A percentile compares a stretch with the other conserved stretches of the same genome.
These are phyloP conservation scores for Vulpes ferrilata DNA, from an alignment of 2,113 vertebrate genomes.

Conservation along the genomic window DNA sequence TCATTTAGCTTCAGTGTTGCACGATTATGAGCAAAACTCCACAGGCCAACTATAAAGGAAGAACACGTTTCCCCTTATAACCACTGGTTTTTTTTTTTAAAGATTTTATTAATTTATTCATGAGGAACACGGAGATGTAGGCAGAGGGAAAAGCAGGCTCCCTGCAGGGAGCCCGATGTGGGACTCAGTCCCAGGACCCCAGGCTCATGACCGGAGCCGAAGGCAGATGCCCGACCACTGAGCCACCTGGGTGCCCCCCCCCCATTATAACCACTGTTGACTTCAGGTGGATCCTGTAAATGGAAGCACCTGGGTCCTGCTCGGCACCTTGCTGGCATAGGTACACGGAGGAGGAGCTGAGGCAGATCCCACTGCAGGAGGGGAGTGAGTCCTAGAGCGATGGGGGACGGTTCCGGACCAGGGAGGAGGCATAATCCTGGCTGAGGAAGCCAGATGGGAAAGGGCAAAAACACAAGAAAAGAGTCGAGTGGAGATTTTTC, in stretches of 20 bases:
- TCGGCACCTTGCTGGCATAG: too few relatives aligned
- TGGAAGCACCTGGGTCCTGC: accelerated
- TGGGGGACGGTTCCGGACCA: background rate
- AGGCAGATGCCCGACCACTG: too few relatives aligned
- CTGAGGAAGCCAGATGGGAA: background rate
- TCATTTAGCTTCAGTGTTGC: background rate
- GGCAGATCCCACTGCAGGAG: background rate
- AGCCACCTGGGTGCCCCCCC: too few relatives aligned
- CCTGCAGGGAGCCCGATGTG: too few relatives aligned
- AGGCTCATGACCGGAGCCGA: too few relatives aligned
- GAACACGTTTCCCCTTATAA: accelerated
- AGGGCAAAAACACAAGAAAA: background rate
- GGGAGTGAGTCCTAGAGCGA: background rate
- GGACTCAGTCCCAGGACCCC: too few relatives aligned
- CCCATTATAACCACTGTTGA: accelerated
- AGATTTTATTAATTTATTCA: too few relatives aligned
- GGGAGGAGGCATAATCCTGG: background rate
- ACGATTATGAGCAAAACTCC: background rate
- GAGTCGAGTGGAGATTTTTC: background rate
- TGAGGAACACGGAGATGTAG: too few relatives aligned
- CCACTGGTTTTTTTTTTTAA: accelerated
- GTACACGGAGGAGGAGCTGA: background rate
- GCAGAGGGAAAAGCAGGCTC: too few relatives aligned
- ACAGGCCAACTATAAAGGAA: background rate
- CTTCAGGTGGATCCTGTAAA: background rate